A percentile compares a stretch with the other conserved stretches of the same genome.
Evolutionary conservation across 2,113 vertebrate species (phyloP).

Genomic region (Lonchura striata): DNA sequence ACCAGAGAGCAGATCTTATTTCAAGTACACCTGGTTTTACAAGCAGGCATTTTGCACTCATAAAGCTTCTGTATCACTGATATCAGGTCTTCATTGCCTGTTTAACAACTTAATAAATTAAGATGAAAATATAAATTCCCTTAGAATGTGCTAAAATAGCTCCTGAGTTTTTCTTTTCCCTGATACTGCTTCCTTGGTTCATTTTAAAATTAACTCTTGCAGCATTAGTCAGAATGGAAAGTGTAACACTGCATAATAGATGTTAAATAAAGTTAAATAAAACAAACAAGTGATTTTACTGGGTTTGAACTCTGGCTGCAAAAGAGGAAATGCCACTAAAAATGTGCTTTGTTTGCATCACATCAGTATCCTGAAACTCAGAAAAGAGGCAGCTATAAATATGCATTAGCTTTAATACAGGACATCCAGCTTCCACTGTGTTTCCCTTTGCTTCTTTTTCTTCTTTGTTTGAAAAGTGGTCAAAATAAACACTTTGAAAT

Average conservation of each 20-base stretch:
- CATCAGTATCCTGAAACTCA: slow-evolving; percentile 4
- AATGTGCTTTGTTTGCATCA: background rate
- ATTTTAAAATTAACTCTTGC: background rate
- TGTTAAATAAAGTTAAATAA: background rate
- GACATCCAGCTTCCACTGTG: slow-evolving; percentile 19
- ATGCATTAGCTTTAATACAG: background rate
- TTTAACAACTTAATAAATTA: background rate
- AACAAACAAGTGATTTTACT: background rate
- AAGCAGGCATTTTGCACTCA: background rate
- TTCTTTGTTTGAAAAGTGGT: slow-evolving; percentile 13
- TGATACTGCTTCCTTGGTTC: background rate
- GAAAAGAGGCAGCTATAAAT: slow-evolving; percentile 40
- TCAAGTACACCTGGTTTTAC: background rate
- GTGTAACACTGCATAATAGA: background rate
- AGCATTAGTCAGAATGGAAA: background rate
- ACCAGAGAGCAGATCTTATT: background rate
- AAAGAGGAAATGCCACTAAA: slow-evolving; percentile 1
- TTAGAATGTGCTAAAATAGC: background rate
- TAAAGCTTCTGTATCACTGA: background rate
- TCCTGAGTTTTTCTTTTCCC: background rate
- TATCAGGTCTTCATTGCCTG: background rate
- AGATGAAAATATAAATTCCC: background rate
- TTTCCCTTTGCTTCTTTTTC: slow-evolving; percentile 13
- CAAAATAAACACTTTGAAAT: slow-evolving; percentile 6
- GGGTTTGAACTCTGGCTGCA: background rate